Evolutionary conservation across 2,113 vertebrate genomes (phyloP).

Genomic region (Thomomys bottae): DNA sequence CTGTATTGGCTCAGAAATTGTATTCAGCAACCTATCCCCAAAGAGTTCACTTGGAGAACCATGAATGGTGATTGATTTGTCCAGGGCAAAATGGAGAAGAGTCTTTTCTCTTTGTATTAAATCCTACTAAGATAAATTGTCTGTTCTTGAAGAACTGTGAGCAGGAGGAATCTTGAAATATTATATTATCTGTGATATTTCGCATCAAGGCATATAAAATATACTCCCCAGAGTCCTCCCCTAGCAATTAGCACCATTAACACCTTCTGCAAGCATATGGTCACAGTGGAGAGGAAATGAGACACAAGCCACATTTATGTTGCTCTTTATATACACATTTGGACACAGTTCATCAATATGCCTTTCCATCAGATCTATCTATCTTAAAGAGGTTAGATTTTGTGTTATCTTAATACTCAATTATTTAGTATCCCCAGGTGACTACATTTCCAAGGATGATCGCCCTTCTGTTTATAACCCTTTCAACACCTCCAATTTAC

Average conservation of each 20-base stretch:
- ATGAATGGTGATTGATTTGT: conserved; percentile 54
- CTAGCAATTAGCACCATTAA: conserved; percentile 71
- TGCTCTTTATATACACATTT: conserved; percentile 71
- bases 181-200: conserved; percentile 60
- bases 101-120: conserved; percentile 39
- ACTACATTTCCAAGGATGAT: conserved; percentile 49
- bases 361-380: conserved; percentile 72
- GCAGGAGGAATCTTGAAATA: conserved; percentile 39
- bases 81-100: background rate
- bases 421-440: conserved; percentile 65
- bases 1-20: conserved; percentile 48
- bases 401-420: conserved; percentile 64
- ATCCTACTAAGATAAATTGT: conserved; percentile 45
- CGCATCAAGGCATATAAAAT: conserved; percentile 22
- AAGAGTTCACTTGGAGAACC: conserved; percentile 67
- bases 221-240: conserved; percentile 36
- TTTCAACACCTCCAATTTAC: background rate
- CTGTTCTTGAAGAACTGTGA: conserved; percentile 59
- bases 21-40: conserved; percentile 24
- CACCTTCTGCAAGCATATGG: conserved; percentile 67
- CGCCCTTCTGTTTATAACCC: conserved; percentile 42
- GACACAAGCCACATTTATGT: conserved; percentile 65
- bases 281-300: conserved; percentile 76
- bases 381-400: conserved; percentile 69
- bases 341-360: conserved; percentile 74